Evolutionary conservation across 53 echinoderm and acorn worm species (phyloP), one percentile per base, ranked within the genome.

Genomic region (Zoroaster sp.): DNA sequence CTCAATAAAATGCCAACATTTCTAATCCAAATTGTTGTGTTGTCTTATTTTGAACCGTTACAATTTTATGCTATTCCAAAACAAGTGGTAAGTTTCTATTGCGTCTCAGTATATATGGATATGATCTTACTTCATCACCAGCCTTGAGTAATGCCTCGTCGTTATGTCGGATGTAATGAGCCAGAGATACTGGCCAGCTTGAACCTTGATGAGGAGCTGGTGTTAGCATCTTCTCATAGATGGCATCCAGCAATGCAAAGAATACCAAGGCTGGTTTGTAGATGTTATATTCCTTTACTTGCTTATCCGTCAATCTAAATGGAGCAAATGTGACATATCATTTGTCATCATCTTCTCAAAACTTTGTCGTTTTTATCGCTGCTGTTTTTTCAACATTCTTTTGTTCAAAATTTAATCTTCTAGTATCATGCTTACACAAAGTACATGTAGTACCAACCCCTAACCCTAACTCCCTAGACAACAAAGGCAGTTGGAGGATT

Each of bases 141-240:
- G 90, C 93, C 52, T 97, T 97, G 77, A 97, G 87, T 12, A 97
- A 72, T 33, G 89, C 52, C 71, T 97, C 98, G 44, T 97, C 98
- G 45, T 95, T 97, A 69, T 97, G 88, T 7, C 98, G 46, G 41
- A 97, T 93, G 79, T 92, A 97, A 80, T 90, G 91, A 68, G 98
- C 98, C 36, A 97, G 83, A 18, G 92, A 83, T 69, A 92, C 92
- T 21, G 98, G 91, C 98, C 98, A 97, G 53, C 88, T 91, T 34
- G 81, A 74, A 3, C 83, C 92, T 11, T 91, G 88, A 25, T 92
- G 90, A 20, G 90, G 78, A 45, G 92, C 94, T 30, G 92, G 94
- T 47, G 91, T 94, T 21, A 97, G 81, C 28, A 97, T 45, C 18
- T 90, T 74, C 1, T 89, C 74, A 71, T 94, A 95, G 28, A 97